Base-by-base conservation (phyloP, 2,113 vertebrate genomes). In the Halichoerus grypus region DNA sequence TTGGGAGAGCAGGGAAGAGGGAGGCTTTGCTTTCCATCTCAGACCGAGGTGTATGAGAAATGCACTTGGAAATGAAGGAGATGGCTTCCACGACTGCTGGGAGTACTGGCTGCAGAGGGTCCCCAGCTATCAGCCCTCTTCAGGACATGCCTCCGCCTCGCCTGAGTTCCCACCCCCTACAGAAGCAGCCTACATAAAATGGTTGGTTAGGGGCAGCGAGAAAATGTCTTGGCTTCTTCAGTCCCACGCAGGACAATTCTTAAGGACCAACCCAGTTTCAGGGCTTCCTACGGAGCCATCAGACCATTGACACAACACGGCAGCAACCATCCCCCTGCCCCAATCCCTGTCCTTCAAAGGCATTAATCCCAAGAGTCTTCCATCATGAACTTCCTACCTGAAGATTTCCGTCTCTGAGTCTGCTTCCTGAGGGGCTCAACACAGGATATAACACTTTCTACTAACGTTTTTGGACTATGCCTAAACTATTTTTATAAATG, bases 221-320 rank as follows among this genome's bases (percentile, higher is more conserved):
- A 46, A 36, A 31, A 42, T 33, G 26, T 4, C 36, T 21, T 83
- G 51, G 77, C 12, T 88, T 72, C 77, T 39, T 71, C 31, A 61
- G 26, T 55, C 21, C 14, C 15, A 63, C 0, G 21, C 53, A 51
- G 21, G 36, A 46, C 14, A 53, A 53, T n/a, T 59, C 53, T 53
- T 31, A 42, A 77, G 21, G 18, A 19, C n/a, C 42, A 22, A 12
- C 8, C 53, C 36, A 57, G 26, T n/a, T 51, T 53, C 69, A 77
- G 42, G 18, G 39, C 5, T 69, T n/a, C 42, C 11, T 3, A 0
- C 22, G 51, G 42, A 24, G 3, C 83, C 22, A 21, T 0, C 8
- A 14, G 39, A 26, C 22, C 46, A 85, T 15, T 10, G 84, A 49
- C 9, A n/a, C 15, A 42, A 46, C 76, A 33, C 13, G 28, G 19